These are phyloP conservation scores for Brachionus koreanus DNA, from an alignment of 1,140 invertebrate genomes.

Conservation along the genomic window DNA sequence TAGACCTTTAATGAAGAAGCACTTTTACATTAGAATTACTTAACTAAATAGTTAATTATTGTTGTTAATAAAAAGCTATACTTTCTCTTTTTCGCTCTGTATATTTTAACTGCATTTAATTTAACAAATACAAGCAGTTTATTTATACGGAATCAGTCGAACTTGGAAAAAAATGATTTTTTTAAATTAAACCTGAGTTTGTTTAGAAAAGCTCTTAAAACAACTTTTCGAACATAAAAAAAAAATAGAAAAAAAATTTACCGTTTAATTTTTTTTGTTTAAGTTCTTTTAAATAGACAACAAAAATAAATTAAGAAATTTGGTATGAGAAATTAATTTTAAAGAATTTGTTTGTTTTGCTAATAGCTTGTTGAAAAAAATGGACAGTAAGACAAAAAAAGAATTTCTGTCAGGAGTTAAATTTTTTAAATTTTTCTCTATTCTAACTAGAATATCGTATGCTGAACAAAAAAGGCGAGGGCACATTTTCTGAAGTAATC, in stretches of 20 bases:
- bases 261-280: background rate
- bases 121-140: background rate
- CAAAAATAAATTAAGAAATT: background rate
- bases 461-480: slow-evolving; percentile 63
- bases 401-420: background rate
- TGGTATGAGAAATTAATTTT: background rate
- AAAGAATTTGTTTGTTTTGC: background rate
- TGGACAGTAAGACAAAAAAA: slow-evolving; percentile 31
- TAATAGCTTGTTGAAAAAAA: background rate
- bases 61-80: background rate
- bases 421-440: background rate
- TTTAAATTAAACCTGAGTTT: slow-evolving; percentile 9
- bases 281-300: background rate
- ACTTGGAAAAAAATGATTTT: background rate
- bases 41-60: background rate
- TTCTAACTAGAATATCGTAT: slow-evolving; percentile 62
- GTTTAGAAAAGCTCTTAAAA: background rate
- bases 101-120: background rate
- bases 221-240: background rate
- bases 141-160: background rate
- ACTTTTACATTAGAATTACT: background rate
- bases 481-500: slow-evolving; percentile 68
- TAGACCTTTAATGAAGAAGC: background rate
- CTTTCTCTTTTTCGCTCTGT: background rate
- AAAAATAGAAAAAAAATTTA: background rate